Evolutionary conservation across 1,140 invertebrate species (phyloP), one percentile per base, ranked within the genome.

Genomic region (Asobara japonica): DNA sequence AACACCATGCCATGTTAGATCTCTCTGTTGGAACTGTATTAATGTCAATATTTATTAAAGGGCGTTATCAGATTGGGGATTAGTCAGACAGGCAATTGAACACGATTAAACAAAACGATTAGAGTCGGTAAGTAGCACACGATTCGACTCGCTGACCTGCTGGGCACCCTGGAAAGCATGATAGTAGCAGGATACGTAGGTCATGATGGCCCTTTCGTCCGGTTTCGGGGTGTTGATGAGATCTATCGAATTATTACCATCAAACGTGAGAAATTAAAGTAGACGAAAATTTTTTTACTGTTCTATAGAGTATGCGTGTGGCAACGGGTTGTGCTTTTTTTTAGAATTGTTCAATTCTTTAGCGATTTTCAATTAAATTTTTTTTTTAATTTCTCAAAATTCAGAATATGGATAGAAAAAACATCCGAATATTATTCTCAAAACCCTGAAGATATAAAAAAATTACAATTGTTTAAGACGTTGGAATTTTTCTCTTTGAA

Each of bases 111-210:
- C 16, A 65, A 25, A 65, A 20, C 20, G 30, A 18, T 68, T 31
- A 68, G 30, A 20, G 51, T 25, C 10, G 33, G 72, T 72, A 65
- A 71, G 71, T 72, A 36, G 27, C 87, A 89, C 84, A 82, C 87
- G 86, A 86, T 86, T 87, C 85, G 86, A 30, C 60, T 65, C 84
- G 87, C 91, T 90, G 91, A 98, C 96, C 96, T 98, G 96, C 90
- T 97, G 96, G 81, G 96, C 96, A 89, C 96, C 96, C 91, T 97
- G 96, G 94, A 98, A 98, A 87, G 97, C 97, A 90, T 98, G 97
- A 91, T 98, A 98, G 92, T 97, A 98, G 92, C 97, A 98, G 87
- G 96, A 98, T 87, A 98, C 96, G 88, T 98, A 98, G 84, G 97
- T 98, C 96, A 98, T 98, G 87, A 98, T 96, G 85, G 96, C 96